phyloP scores from a whole-genome alignment of 2,797 vertebrate genomes.

The Epinephelus coioides region DNA sequence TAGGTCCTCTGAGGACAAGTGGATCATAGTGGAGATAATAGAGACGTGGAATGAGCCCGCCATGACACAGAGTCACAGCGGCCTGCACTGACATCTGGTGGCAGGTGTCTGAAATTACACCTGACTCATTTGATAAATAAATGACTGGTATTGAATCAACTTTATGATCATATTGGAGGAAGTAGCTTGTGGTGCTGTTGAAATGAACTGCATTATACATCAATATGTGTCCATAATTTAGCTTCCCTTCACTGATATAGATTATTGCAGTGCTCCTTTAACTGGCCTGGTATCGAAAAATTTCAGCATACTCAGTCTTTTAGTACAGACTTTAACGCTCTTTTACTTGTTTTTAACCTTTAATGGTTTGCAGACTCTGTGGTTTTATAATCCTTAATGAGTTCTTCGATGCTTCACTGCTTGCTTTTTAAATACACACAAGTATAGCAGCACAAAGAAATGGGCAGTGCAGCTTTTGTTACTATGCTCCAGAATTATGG shows the following conservation, averaged over 20 bases:
- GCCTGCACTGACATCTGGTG: conserved; percentile 82
- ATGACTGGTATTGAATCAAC: background rate
- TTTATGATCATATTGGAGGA: background rate
- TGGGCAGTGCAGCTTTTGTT: no score
- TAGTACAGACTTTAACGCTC: no score
- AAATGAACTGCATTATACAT: background rate
- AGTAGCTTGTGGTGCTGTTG: background rate
- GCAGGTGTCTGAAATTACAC: conserved; percentile 20
- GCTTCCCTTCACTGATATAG: background rate
- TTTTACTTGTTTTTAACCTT: no score
- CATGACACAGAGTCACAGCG: conserved; percentile 11
- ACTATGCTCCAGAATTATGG: no score
- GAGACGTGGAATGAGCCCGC: conserved; percentile 55
- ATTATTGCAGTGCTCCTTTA: no score
- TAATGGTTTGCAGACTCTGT: no score
- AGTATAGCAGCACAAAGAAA: no score
- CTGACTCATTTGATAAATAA: background rate
- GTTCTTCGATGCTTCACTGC: no score
- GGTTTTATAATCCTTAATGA: no score
- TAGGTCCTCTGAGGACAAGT: conserved; percentile 85
- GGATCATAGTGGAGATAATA: conserved; percentile 74
- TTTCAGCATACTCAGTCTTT: no score
- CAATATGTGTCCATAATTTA: background rate
- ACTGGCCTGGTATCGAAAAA: no score
- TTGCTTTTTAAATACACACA: no score